A percentile compares a stretch with the other conserved stretches of the same genome.
Conservation (phyloP, 1,140 invertebrate species). For the Calephelis virginiensis region DNA sequence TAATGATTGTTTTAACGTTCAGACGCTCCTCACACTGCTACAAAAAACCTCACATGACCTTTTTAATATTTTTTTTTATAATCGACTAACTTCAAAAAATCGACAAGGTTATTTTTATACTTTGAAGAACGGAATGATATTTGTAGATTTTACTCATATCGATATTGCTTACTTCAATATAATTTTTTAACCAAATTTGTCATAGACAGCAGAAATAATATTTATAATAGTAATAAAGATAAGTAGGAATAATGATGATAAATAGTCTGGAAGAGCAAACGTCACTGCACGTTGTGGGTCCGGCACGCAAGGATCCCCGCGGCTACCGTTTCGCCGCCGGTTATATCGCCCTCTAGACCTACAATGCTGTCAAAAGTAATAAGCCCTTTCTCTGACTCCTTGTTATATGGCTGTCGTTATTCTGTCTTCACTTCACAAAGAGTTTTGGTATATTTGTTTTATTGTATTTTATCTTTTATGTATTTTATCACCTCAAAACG, state of each 20-base stretch:
- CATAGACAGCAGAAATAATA: background rate
- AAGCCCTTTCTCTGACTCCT: background rate
- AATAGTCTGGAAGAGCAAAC: background rate
- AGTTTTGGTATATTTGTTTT: background rate
- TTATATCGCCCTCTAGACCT: slow-evolving; percentile 1
- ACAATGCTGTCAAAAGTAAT: slow-evolving; percentile 9
- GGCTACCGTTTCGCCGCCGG: slow-evolving; percentile 1
- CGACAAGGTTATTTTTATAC: too few species aligned
- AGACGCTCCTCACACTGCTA: too few species aligned
- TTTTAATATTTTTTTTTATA: too few species aligned
- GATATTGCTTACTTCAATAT: too few species aligned
- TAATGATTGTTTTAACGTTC: too few species aligned
- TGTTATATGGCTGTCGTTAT: background rate
- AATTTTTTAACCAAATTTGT: background rate
- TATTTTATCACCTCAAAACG: too few species aligned
- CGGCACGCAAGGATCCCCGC: slow-evolving; percentile 11
- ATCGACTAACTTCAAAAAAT: too few species aligned
- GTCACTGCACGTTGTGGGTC: background rate
- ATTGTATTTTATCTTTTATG: too few species aligned
- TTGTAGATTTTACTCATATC: too few species aligned
- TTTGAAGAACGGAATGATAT: too few species aligned
- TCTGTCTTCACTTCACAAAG: background rate
- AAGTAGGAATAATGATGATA: background rate
- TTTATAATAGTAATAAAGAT: background rate
- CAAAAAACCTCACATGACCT: too few species aligned